Conservation (phyloP, 2,888 invertebrate genomes). For the Tridacna crocea region DNA sequence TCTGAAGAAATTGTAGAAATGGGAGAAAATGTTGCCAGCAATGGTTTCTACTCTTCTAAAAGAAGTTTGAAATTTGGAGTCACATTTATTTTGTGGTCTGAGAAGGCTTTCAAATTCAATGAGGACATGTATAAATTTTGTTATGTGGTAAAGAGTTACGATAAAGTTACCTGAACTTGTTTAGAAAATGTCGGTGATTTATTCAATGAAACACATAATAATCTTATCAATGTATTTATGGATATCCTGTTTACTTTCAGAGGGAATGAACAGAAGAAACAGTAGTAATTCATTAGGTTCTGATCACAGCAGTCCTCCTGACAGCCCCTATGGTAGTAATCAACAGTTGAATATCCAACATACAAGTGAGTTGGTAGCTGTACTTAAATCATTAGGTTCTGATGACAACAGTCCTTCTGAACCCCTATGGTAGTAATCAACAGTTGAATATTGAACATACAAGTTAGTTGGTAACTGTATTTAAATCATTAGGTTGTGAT, state of each 20-base stretch:
- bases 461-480: neutral
- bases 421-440: constrained; percentile 80
- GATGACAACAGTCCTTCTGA: constrained; percentile 81
- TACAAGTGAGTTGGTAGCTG: neutral
- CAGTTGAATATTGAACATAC: constrained; percentile 57
- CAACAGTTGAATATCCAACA: constrained; percentile 68
- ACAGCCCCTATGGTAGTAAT: constrained; percentile 80
- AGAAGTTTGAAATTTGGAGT: too few relatives aligned
- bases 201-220: too few relatives aligned
- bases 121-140: too few relatives aligned
- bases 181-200: too few relatives aligned
- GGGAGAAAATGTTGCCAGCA: too few relatives aligned
- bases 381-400: constrained; percentile 68
- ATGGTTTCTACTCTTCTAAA: too few relatives aligned
- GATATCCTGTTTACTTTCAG: constrained; percentile 26
- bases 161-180: too few relatives aligned
- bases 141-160: too few relatives aligned
- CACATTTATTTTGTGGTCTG: too few relatives aligned
- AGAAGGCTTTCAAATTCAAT: too few relatives aligned
- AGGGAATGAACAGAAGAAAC: constrained; percentile 55
- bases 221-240: too few relatives aligned
- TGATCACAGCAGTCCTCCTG: constrained; percentile 80
- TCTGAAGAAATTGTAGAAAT: too few relatives aligned
- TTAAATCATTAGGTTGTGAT: constrained; percentile 72
- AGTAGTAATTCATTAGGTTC: constrained; percentile 69